Base-by-base conservation (phyloP, 1,140 invertebrate genomes). In the Rhopalosiphum maidis region DNA sequence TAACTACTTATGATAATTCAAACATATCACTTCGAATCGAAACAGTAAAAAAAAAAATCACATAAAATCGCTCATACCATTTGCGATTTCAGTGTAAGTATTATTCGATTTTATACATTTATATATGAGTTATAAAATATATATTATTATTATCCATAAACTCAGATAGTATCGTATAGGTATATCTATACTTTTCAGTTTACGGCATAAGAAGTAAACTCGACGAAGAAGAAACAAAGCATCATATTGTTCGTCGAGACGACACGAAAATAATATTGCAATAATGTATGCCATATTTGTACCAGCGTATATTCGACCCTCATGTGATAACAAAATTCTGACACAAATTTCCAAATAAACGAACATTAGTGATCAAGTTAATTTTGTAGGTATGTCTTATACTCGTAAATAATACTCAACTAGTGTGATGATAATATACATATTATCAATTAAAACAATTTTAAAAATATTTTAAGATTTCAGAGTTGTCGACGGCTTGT, bases 121-220 rank as follows among this genome's bases (percentile, higher is more conserved):
- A 77, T 77, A 77, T 77, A 54, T 23, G 60, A 77, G 60, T 77
- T n/a, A 77, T 77, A 77, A 77, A 77, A 77, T 77, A 77, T 77
- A 77, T 68, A 77, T n/a, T 77, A 77, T 77, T 68, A 77, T n/a
- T 77, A 77, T 77, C 60, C 60, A 77, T 77, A 77, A 77, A 77
- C 60, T 77, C 1, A 5, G 55, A 15, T 15, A 30, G 30, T 60
- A 18, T n/a, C 30, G 60, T 77, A 77, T n/a, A 23, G 15, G 48
- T 51, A 68, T 30, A 55, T 25, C 23, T 23, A 23, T 55, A 30
- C 30, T n/a, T n/a, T 5, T 15, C 30, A 68, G 23, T 68, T 68
- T 68, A 68, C 60, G 30, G n/a, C 30, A 1, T n/a, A n/a, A 77
- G 30, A n/a, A n/a, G n/a, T 77, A 77, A 77, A 18, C 15, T n/a